Conservation (phyloP, 2,888 invertebrate species). For the Augiades crinisus region DNA sequence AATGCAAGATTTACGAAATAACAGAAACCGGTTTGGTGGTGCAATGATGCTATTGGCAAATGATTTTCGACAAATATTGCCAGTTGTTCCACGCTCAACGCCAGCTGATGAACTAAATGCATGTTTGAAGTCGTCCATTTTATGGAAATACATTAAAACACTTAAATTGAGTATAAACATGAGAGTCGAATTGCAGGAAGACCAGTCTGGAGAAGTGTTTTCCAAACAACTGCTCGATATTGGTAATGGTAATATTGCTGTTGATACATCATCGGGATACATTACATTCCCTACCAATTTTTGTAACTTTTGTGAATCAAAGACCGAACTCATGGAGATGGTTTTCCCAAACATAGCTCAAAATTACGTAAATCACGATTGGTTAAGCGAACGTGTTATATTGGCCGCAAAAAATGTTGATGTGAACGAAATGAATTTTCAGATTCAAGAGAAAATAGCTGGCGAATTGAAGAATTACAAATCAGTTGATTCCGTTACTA, state of each 20-base stretch:
- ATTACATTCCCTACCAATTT: conserved; percentile 39
- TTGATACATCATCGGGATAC: conserved; percentile 34
- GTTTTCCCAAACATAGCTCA: conserved; percentile 24
- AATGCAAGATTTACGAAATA: background rate
- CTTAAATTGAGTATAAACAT: conserved; percentile 37
- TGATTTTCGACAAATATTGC: conserved; percentile 41
- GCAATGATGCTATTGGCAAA: conserved; percentile 38
- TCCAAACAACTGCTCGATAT: conserved; percentile 37
- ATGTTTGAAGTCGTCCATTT: conserved; percentile 38
- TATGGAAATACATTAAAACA: conserved; percentile 37
- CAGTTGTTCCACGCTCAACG: conserved; percentile 39
- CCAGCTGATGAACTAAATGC: conserved; percentile 39
- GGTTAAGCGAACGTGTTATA: conserved; percentile 26
- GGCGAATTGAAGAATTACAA: background rate
- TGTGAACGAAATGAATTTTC: conserved; percentile 43
- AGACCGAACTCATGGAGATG: conserved; percentile 32
- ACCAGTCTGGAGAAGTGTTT: conserved; percentile 35
- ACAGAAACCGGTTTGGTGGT: background rate
- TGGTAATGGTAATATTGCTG: conserved; percentile 34
- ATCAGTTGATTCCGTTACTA: background rate
- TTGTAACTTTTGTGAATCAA: conserved; percentile 37
- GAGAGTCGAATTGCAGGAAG: conserved; percentile 31
- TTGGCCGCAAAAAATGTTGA: conserved; percentile 47
- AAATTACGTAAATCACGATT: conserved; percentile 38
- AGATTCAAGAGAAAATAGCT: background rate